Conservation (phyloP, 2,888 invertebrate species). For the Drosophila atripex region DNA sequence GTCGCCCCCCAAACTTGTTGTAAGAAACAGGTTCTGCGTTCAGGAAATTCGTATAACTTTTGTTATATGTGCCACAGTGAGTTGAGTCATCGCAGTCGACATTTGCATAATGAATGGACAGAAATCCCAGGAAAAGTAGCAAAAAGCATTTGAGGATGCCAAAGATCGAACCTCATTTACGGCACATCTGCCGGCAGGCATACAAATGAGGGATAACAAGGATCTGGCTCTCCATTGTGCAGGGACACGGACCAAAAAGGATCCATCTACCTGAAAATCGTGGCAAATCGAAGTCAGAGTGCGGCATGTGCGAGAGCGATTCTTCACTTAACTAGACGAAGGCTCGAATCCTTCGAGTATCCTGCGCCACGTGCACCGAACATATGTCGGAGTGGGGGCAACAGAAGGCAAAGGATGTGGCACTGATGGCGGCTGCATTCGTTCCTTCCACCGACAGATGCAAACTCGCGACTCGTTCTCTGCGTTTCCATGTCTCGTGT, state of each 20-base stretch:
- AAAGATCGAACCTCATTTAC: constrained; percentile 2
- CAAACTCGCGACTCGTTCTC: constrained; percentile 34
- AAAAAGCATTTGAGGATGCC: constrained; percentile 1
- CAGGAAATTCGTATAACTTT: constrained; percentile 21
- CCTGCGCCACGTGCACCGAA: constrained; percentile 35
- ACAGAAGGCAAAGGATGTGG: constrained; percentile 19
- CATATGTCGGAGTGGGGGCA: constrained; percentile 26
- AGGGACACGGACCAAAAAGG: constrained; percentile 41
- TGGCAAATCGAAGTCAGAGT: constrained; percentile 42
- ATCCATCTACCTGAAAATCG: constrained; percentile 41
- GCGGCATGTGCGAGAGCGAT: constrained; percentile 13
- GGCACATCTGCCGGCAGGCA: constrained; percentile 22
- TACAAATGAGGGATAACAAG: constrained; percentile 17
- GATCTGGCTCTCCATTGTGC: constrained; percentile 24
- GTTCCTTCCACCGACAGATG: constrained; percentile 38
- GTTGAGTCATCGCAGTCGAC: constrained; percentile 29
- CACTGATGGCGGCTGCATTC: constrained; percentile 37
- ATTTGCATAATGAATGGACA: constrained; percentile 38
- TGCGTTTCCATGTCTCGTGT: constrained; percentile 25
- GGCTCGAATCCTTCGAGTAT: constrained; percentile 24
- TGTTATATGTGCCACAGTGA: constrained; percentile 27
- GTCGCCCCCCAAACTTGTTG: constrained; percentile 8
- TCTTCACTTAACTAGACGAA: constrained; percentile 21
- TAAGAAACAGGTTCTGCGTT: constrained; percentile 35
- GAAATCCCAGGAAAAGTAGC: constrained; percentile 2